Percentiles rank a stretch among this genome's conserved stretches.
These are phyloP conservation scores for Cylindroiulus punctatus DNA, from an alignment of 2,888 invertebrate genomes.

Conservation along the genomic window DNA sequence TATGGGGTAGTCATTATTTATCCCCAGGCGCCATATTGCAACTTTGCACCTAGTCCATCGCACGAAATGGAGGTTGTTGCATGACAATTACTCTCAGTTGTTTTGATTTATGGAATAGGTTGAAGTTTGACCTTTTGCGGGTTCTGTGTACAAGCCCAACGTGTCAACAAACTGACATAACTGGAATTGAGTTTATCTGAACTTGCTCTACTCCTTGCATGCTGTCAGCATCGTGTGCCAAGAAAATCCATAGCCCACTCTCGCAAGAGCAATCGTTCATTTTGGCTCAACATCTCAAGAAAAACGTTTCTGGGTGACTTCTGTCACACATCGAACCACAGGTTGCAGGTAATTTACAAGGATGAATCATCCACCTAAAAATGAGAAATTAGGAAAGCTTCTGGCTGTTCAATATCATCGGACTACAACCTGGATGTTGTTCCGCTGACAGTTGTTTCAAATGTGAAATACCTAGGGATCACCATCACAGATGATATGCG, in stretches of 20 bases:
- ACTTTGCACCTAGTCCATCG: neutral
- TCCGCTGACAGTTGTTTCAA: too few relatives aligned
- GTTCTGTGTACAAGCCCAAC: neutral
- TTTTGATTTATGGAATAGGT: slow-evolving; percentile 10
- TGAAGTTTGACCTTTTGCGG: neutral
- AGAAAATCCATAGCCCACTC: neutral
- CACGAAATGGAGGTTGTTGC: neutral
- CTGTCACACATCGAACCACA: neutral
- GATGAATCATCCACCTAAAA: neutral
- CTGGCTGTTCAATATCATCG: too few relatives aligned
- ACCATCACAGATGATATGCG: too few relatives aligned
- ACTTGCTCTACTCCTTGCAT: neutral
- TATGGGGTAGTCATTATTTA: neutral
- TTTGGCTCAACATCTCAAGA: neutral
- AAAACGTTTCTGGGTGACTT: neutral
- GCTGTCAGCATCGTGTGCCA: slow-evolving; percentile 3
- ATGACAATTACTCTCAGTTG: neutral
- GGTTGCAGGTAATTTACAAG: neutral
- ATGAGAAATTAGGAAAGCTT: too few relatives aligned
- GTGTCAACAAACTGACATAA: slow-evolving; percentile 23
- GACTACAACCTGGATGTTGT: too few relatives aligned
- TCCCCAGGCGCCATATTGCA: neutral
- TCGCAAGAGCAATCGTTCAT: neutral
- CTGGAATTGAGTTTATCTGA: neutral
- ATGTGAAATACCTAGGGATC: too few relatives aligned